Percentiles rank a stretch among this genome's conserved stretches.
These are phyloP conservation scores for Penaeus japonicus DNA, from an alignment of 1,140 invertebrate species.

Conservation along the genomic window DNA sequence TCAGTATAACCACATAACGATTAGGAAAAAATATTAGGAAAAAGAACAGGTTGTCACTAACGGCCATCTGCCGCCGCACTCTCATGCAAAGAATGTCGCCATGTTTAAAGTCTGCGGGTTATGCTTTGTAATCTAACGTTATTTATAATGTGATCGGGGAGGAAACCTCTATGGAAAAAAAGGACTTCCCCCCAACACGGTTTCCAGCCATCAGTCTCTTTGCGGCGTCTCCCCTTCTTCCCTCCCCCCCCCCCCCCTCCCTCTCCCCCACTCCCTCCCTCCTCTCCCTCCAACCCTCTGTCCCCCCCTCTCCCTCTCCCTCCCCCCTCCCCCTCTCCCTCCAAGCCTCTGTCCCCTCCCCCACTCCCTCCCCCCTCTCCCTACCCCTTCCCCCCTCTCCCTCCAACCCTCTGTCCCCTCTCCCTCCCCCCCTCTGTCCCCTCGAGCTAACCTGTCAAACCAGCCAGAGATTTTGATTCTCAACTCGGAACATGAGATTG, in stretches of 20 bases:
- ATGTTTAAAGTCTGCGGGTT: too few relatives aligned
- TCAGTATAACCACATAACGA: too few relatives aligned
- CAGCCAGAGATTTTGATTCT: background rate
- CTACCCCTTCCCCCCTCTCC: background rate
- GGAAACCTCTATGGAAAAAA: too few relatives aligned
- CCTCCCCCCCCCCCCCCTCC: background rate
- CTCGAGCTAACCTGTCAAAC: background rate
- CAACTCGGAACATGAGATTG: slow-evolving; percentile 31
- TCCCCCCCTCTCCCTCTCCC: background rate
- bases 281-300: background rate
- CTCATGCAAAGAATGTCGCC: too few relatives aligned
- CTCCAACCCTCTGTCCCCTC: background rate
- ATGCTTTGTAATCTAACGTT: too few relatives aligned
- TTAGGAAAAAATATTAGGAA: too few relatives aligned
- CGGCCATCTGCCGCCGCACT: too few relatives aligned
- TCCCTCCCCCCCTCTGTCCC: background rate
- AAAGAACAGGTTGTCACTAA: too few relatives aligned
- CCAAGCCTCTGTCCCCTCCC: background rate
- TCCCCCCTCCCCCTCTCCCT: background rate
- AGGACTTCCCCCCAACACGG: too few relatives aligned
- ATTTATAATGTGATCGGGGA: too few relatives aligned
- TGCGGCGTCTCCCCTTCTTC: background rate
- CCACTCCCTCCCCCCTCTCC: background rate
- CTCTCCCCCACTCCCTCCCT: background rate
- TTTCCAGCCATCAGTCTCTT: too few relatives aligned